Evolutionary conservation across 2,888 invertebrate species (phyloP), one percentile per base, ranked within the genome.

Genomic region (Maniola hyperantus): DNA sequence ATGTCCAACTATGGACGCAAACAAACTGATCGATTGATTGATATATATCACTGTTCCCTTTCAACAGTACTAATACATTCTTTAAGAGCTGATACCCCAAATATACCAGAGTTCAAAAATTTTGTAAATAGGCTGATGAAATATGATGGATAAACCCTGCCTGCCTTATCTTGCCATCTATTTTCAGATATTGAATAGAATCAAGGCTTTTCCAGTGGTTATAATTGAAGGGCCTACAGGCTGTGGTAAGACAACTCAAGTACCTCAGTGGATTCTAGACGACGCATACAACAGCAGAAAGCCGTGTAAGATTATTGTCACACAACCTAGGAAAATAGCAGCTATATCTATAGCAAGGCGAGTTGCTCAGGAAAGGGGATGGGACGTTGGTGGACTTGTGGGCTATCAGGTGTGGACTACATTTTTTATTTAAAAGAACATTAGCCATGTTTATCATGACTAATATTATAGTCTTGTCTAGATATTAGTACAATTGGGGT

Each of bases 211-310:
- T 81, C 94, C 95, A 63, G 96, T 98, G 0, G 94, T 96, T 0
- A 94, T 99, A 11, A 95, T 99, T 54, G 96, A 98, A 86, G 99
- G 99, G 0, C 96, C 96, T 0, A 99, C 99, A 0, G 99, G 99
- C 0, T 98, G 98, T 83, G 99, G 99, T 18, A 97, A 97, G 86
- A 97, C 98, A 5, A 93, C 92, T 15, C 97, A 97, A 87, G 97
- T 97, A 0, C 98, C 99, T 0, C 99, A 99, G 83, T 98, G 96
- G 89, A 97, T 99, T 72, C 87, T 99, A n/a, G 97, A 99, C 75
- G 93, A 96, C 74, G 94, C 94, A 72, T 94, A 93, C 64, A 89
- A 93, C 57, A 92, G 93, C 34, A 93, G 93, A 33, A 89, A 91
- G 64, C 93, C 94, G 59, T 98, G 98, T 80, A 98, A 97, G 83